Evolutionary conservation across 2,888 invertebrate genomes (phyloP).

Genomic region (Drosophila infuscata): DNA sequence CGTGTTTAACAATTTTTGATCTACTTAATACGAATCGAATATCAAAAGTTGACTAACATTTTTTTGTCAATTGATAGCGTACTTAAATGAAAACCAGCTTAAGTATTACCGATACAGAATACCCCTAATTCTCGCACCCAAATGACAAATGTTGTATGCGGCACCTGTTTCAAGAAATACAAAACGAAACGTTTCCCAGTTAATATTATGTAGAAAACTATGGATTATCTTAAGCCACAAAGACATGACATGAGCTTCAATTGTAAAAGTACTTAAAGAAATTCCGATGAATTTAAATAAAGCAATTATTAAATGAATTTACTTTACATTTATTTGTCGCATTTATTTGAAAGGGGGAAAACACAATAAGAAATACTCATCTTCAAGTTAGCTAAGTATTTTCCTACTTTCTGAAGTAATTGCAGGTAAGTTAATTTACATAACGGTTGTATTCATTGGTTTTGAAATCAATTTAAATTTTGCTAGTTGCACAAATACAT

Average conservation of each 20-base stretch:
- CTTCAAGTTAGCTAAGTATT: not conserved
- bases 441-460: not conserved
- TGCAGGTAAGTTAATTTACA: not conserved
- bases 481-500: not conserved
- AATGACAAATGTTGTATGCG: constrained; percentile 61
- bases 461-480: not conserved
- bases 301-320: not conserved
- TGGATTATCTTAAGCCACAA: constrained; percentile 21
- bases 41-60: constrained; percentile 4
- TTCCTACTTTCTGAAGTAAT: not conserved
- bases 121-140: constrained; percentile 32
- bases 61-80: constrained; percentile 37
- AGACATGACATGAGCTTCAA: constrained; percentile 26
- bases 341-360: not conserved
- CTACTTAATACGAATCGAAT: constrained; percentile 16
- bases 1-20: constrained; percentile 8
- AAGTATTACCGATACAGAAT: constrained; percentile 51
- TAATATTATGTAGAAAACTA: constrained; percentile 39
- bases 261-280: constrained; percentile 34
- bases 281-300: constrained; percentile 22
- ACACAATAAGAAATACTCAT: not conserved
- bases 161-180: constrained; percentile 59
- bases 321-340: too few relatives aligned
- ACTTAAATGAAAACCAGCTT: constrained; percentile 32
- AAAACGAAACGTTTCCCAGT: constrained; percentile 29